Base-by-base conservation (phyloP, 2,113 vertebrate genomes). In the Zosterops japonicus region DNA sequence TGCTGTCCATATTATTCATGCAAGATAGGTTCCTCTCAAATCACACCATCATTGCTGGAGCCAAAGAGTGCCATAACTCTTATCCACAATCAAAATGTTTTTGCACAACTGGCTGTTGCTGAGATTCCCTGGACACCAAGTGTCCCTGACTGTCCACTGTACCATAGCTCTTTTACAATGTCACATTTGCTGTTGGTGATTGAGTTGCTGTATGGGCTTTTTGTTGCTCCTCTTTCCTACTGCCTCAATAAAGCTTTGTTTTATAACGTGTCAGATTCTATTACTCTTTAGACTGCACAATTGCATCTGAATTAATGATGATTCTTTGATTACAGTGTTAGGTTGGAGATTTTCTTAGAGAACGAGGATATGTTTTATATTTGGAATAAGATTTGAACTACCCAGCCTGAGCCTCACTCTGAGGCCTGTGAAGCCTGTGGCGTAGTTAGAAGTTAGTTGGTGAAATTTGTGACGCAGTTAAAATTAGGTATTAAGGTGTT, bases 131-230 rank as follows among this genome's bases (percentile, higher is more conserved):
- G 15, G 55, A 57, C 31, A 18, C 3, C 8, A 57, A 27, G 20
- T 21, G 14, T 41, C 31, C 59, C 60, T n/a, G 8, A 6, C 11
- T 69, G 20, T 44, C 31, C 3, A 9, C 7, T 0, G 2, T 23
- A 68, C 27, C 11, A 6, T 4, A 18, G 23, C 10, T 57, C 29
- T 6, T 25, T 53, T 90, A 31, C 0, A 2, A 47, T 36, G 39
- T 12, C 6, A 6, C 36, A 33, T 57, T 74, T 36, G 16, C 33
- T 69, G 11, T 36, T 25, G 29, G 9, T 39, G 23, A 27, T 59
- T 1, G 14, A 72, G 47, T 67, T 1, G 0, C 16, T 5, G 0
- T 36, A 25, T 12, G 5, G 33, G 8, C 1, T 5, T 5, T 5
- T 47, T 52, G 42, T 46, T 71, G 14, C 6, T 77, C 29, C 31